These are phyloP conservation scores for Bryconaethiops microstoma DNA, from an alignment of 2,797 vertebrate genomes.

Conservation along the genomic window DNA sequence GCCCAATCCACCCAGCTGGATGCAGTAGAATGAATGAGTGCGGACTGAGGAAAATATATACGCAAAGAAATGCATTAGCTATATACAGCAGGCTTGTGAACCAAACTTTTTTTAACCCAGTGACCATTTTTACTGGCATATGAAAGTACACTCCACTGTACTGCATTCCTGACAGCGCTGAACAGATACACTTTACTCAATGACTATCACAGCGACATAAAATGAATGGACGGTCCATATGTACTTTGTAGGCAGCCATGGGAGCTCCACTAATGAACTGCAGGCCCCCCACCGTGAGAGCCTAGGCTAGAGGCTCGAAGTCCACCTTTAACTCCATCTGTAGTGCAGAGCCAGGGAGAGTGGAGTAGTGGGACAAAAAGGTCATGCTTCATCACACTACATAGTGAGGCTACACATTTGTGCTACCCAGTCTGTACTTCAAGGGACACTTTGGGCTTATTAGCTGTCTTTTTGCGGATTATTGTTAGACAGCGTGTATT, in stretches of 20 bases:
- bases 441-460: constrained; percentile 7
- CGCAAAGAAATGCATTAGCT: constrained; percentile 29
- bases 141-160: constrained; percentile 36
- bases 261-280: constrained; percentile 37
- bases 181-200: constrained; percentile 57
- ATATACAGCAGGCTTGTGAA: constrained; percentile 23
- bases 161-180: constrained; percentile 35
- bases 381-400: constrained; percentile 48
- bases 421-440: constrained; percentile 34
- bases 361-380: constrained; percentile 33
- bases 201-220: constrained; percentile 64
- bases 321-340: constrained; percentile 40
- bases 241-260: constrained; percentile 49
- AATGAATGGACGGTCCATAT: constrained; percentile 60
- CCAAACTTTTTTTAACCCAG: constrained; percentile 15
- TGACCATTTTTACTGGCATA: constrained; percentile 14
- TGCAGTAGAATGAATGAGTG: constrained; percentile 20
- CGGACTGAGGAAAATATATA: constrained; percentile 17
- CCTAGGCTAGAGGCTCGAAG: constrained; percentile 24
- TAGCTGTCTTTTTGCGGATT: constrained; percentile 29
- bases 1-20: constrained; percentile 21
- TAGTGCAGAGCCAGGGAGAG: constrained; percentile 13
- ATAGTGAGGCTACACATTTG: constrained; percentile 36
- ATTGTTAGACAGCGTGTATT: constrained; percentile 37
- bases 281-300: constrained; percentile 19